These are phyloP conservation scores for Anomalospiza imberbis DNA, from an alignment of 2,797 vertebrate genomes.

Conservation along the genomic window DNA sequence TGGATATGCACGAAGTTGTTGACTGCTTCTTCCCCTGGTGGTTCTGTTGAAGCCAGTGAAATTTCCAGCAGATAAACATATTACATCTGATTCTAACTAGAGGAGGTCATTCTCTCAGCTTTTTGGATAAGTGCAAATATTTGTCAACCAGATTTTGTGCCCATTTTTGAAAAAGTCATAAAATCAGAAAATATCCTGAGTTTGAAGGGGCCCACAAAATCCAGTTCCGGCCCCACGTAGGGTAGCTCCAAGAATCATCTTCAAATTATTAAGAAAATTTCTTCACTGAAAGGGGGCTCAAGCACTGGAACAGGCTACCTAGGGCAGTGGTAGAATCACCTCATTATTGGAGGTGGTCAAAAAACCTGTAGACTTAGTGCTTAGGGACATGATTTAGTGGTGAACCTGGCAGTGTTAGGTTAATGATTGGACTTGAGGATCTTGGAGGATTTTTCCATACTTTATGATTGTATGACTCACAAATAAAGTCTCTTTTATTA, in stretches of 20 bases:
- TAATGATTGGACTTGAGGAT: background rate
- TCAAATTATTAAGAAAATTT: background rate
- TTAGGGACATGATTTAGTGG: background rate
- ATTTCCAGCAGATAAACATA: accelerated
- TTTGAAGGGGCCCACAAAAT: background rate
- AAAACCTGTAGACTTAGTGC: background rate
- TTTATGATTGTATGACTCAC: background rate
- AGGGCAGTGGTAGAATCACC: too few relatives aligned
- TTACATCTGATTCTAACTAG: background rate
- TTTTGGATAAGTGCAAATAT: background rate
- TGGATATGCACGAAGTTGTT: background rate
- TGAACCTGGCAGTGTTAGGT: background rate
- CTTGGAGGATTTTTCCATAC: background rate
- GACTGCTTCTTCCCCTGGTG: background rate
- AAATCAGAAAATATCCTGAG: background rate
- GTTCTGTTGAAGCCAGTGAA: background rate
- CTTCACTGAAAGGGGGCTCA: background rate
- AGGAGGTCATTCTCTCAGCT: background rate
- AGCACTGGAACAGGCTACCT: background rate
- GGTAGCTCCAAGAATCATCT: background rate
- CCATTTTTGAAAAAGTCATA: background rate
- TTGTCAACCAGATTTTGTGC: background rate
- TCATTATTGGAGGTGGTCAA: background rate
- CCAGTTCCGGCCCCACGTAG: background rate
- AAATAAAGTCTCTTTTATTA: background rate